These are phyloP conservation scores for Percopsis omiscomaycus DNA, from an alignment of 2,797 vertebrate species.

Conservation along the genomic window DNA sequence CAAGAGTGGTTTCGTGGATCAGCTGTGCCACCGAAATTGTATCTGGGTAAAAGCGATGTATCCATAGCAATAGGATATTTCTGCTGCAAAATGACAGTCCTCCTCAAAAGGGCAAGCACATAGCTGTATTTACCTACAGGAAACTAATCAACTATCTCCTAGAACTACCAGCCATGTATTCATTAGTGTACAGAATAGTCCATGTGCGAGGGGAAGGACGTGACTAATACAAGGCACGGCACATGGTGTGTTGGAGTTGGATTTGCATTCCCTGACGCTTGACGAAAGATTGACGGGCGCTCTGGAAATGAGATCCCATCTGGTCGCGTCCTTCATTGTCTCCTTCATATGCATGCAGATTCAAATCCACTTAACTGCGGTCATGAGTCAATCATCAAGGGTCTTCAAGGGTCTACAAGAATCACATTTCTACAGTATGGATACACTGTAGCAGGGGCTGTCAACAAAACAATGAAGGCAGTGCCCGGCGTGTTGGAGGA, in stretches of 20 bases:
- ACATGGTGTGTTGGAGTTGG: conserved; percentile 6
- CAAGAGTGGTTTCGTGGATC: conserved; percentile 48
- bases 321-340: conserved; percentile 52
- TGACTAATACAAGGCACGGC: too few relatives aligned
- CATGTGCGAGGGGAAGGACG: too few relatives aligned
- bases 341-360: conserved; percentile 56
- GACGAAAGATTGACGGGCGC: conserved; percentile 59
- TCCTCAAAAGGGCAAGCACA: conserved; percentile 47
- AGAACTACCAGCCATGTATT: conserved; percentile 3
- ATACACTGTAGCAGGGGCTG: conserved; percentile 21
- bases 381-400: conserved; percentile 58
- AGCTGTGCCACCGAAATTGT: conserved; percentile 41
- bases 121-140: conserved; percentile 18
- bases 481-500: too few relatives aligned
- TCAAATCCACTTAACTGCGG: conserved; percentile 64
- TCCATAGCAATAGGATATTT: conserved; percentile 12
- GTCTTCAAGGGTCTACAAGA: conserved; percentile 44
- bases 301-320: conserved; percentile 65
- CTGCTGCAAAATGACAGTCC: conserved; percentile 33
- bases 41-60: conserved; percentile 34
- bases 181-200: too few relatives aligned
- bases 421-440: conserved; percentile 41
- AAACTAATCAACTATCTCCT: conserved; percentile 12
- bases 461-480: conserved; percentile 32
- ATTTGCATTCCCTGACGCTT: conserved; percentile 40